Evolutionary conservation across 2,113 vertebrate genomes (phyloP), one percentile per base, ranked within the genome.

Genomic region (Tonatia bakeri): DNA sequence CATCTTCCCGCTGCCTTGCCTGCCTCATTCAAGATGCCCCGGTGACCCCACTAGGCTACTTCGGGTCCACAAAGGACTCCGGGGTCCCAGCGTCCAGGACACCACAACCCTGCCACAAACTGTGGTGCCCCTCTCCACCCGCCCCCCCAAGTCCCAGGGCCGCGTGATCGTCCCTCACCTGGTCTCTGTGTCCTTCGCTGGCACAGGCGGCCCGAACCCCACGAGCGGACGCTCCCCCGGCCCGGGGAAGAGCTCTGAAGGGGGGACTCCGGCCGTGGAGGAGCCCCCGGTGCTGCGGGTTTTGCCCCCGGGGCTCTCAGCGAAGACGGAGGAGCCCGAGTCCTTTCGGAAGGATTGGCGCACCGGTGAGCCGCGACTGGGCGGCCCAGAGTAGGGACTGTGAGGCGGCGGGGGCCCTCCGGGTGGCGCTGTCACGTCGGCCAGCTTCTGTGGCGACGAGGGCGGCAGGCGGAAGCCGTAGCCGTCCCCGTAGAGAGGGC

Each of bases 281-380:
- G 96, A 22, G 73, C 95, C 47, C 15, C 95, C 95, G 0, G 95
- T n/a, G 52, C 97, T 94, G 73, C 97, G 96, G 0, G 99, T 98
- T 91, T 99, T 99, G 6, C 97, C 98, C 52, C 98, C 98, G 0
- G 99, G 99, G 91, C 99, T 99, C 76, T 99, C 99, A 81, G 99
- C 98, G 95, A 99, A 99, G 93, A 99, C 99, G 0, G 99, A 99
- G 10, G 99, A 99, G 91, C 98, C 98, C 0, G 99, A 99, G 95
- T 99, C 99, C 96, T 99, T 99, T 61, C 99, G 99, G 98, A 99
- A 99, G 61, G 98, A 98, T 97, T 99, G 99, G 1, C 99, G 99
- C 95, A 99, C 99, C 0, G 99, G 99, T 0, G 99, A 99, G 50
- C 99, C 99, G 16, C 99, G 98, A 59, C 98, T 99, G 43, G 99